Evolutionary conservation across 2,888 invertebrate species (phyloP).

Genomic region (Polyommatus icarus): DNA sequence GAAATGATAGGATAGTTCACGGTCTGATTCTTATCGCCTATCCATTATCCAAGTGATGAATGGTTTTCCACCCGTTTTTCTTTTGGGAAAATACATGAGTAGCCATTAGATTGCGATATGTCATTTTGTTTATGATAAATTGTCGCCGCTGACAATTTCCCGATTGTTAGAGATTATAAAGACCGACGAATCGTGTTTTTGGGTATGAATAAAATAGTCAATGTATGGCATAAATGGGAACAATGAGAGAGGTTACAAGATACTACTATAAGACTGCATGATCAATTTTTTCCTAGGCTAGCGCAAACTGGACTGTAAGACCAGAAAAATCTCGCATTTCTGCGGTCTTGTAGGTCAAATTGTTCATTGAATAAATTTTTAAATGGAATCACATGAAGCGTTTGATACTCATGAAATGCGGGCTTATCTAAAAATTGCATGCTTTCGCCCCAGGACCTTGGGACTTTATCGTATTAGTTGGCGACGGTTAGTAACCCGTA

Average conservation of each 20-base stretch:
- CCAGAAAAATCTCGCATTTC: no score
- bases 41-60: conserved; percentile 7
- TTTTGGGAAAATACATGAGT: neutral
- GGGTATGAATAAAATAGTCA: no score
- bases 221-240: no score
- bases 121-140: neutral
- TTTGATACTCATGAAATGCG: neutral
- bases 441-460: neutral
- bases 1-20: neutral
- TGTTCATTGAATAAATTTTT: neutral
- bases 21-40: conserved; percentile 16
- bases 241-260: no score
- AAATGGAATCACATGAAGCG: neutral
- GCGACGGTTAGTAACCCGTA: conserved; percentile 1
- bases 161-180: neutral
- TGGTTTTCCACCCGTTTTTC: neutral
- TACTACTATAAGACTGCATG: no score
- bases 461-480: neutral
- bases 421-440: neutral
- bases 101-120: neutral
- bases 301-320: neutral
- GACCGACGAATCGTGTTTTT: no score
- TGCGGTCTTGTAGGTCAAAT: no score
- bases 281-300: no score
- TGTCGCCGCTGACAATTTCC: neutral